These are phyloP conservation scores for Balaenoptera acutorostrata DNA, from an alignment of 2,113 vertebrate species.

Conservation along the genomic window DNA sequence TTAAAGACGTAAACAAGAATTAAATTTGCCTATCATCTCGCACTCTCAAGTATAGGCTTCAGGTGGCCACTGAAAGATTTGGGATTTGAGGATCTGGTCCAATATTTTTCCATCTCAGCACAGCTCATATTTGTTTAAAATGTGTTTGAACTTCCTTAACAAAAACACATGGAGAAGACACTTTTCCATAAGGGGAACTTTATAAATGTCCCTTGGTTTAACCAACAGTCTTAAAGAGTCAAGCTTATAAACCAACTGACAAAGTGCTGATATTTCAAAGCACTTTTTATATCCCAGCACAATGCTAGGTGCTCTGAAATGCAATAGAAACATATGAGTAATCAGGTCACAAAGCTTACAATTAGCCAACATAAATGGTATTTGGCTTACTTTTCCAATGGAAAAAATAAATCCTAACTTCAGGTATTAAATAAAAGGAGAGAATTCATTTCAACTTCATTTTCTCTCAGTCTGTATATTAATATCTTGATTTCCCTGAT, in stretches of 20 bases:
- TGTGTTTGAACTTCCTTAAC: background rate
- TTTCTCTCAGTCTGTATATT: constrained; percentile 61
- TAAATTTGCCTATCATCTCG: background rate
- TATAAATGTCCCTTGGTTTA: background rate
- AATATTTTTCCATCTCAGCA: background rate
- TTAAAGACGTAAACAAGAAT: background rate
- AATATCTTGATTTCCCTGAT: constrained; percentile 69
- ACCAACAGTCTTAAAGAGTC: background rate
- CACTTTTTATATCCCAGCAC: background rate
- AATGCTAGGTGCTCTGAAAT: background rate
- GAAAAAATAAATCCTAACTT: constrained; percentile 6
- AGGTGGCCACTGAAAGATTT: background rate
- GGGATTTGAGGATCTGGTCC: background rate
- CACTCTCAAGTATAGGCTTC: background rate
- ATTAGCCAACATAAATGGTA: background rate
- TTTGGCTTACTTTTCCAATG: constrained; percentile 4
- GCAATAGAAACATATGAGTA: background rate
- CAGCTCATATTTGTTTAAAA: constrained; percentile 1
- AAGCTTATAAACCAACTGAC: background rate
- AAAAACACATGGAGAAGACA: background rate
- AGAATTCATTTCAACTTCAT: constrained; percentile 66
- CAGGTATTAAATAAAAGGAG: constrained; percentile 45
- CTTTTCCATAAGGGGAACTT: background rate
- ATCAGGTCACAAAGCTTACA: background rate
- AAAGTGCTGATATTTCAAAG: background rate